Evolutionary conservation across 2,113 vertebrate species (phyloP).

Genomic region (western clawed frog (Xenopus tropicalis)): DNA sequence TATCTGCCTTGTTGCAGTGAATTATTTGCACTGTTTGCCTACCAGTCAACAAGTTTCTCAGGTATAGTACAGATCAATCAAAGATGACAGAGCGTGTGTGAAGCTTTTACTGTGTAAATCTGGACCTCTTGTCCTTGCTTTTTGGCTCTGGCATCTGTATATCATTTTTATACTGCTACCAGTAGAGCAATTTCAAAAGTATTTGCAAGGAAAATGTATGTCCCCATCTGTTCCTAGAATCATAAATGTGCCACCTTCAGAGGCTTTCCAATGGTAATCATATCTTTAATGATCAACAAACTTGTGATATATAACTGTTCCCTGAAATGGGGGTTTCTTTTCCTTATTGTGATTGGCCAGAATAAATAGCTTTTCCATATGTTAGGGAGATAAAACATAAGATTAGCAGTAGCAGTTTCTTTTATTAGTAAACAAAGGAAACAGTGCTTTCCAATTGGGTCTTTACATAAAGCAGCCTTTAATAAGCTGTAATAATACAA

Average conservation of each 20-base stretch:
- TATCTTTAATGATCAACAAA: conserved; percentile 97
- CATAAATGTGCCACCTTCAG: conserved; percentile 97
- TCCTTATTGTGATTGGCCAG: conserved; percentile 81
- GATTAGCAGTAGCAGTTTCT: conserved; percentile 75
- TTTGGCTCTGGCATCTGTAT: conserved; percentile 82
- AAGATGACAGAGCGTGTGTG: conserved; percentile 74
- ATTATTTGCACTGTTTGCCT: conserved; percentile 85
- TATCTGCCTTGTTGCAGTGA: conserved; percentile 77
- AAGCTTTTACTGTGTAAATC: conserved; percentile 87
- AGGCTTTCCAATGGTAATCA: conserved; percentile 93
- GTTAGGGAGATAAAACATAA: conserved; percentile 82
- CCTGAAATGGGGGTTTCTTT: conserved; percentile 86
- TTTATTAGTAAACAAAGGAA: conserved; percentile 77
- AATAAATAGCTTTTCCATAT: conserved; percentile 84
- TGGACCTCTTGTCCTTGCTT: conserved; percentile 82
- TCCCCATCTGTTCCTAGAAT: conserved; percentile 94
- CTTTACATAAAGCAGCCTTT: conserved; percentile 67
- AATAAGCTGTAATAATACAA: conserved; percentile 69
- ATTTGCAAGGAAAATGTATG: conserved; percentile 94
- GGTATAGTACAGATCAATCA: conserved; percentile 91
- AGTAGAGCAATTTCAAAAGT: conserved; percentile 96
- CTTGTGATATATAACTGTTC: conserved; percentile 92
- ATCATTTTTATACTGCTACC: conserved; percentile 99
- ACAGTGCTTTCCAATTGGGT: conserved; percentile 66
- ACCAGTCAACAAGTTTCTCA: conserved; percentile 84